Evolutionary conservation across 2,888 invertebrate genomes (phyloP).

Genomic region (Cynaeus angustus): DNA sequence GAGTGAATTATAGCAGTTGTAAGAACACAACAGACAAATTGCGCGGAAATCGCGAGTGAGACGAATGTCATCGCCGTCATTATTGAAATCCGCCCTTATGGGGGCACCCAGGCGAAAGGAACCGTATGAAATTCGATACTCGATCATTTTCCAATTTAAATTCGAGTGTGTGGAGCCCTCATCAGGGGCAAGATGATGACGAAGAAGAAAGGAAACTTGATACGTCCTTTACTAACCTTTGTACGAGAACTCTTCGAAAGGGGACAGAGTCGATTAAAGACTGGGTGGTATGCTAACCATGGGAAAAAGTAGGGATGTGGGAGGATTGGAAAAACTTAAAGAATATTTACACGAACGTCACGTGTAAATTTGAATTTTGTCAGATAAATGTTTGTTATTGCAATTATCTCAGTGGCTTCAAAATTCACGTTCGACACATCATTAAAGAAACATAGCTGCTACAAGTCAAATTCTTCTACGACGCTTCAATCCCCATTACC

Average conservation of each 20-base stretch:
- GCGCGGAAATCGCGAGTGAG: constrained; percentile 42
- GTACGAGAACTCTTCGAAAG: constrained; percentile 4
- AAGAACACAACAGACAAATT: constrained; percentile 25
- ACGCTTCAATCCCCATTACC: constrained; percentile 5
- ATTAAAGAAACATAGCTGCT: not conserved
- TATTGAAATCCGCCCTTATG: constrained; percentile 31
- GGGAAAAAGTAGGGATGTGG: constrained; percentile 46
- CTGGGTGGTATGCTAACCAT: constrained; percentile 32
- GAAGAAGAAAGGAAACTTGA: constrained; percentile 34
- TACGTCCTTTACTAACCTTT: constrained; percentile 33
- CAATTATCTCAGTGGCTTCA: not conserved
- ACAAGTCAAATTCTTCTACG: not conserved
- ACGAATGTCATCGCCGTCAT: constrained; percentile 14
- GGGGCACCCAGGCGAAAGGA: constrained; percentile 34
- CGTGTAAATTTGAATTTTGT: no score
- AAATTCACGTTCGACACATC: not conserved
- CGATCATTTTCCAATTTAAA: constrained; percentile 45
- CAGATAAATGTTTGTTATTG: no score
- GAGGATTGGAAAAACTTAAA: constrained; percentile 24
- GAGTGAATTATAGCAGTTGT: constrained; percentile 28
- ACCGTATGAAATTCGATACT: constrained; percentile 33
- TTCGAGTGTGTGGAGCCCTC: constrained; percentile 30
- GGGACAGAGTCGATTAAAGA: constrained; percentile 15
- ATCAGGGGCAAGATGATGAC: constrained; percentile 24
- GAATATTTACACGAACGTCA: no score